Conservation (phyloP, 2,888 invertebrate species). For the Stictocephala bisonia region DNA sequence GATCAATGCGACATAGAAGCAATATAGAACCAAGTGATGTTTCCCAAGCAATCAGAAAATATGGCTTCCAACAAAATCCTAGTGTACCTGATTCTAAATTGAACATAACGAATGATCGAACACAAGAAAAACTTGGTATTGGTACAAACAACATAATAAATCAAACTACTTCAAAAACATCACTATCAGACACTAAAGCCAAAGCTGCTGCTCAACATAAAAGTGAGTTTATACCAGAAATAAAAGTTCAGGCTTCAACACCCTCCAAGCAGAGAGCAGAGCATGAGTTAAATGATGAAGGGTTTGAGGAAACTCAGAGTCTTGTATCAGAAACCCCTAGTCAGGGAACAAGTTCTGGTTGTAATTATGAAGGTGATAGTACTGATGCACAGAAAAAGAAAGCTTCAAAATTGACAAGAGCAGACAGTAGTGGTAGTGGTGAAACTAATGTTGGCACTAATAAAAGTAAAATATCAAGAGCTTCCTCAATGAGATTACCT, state of each 20-base stretch:
- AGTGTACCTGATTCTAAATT: background rate
- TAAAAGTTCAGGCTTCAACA: slow-evolving; percentile 67
- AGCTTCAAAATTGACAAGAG: slow-evolving; percentile 58
- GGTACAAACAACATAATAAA: slow-evolving; percentile 10
- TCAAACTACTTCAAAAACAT: background rate
- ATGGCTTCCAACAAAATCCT: slow-evolving; percentile 43
- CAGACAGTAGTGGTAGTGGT: slow-evolving; percentile 67
- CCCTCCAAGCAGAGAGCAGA: slow-evolving; percentile 66
- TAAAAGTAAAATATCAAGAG: slow-evolving; percentile 60
- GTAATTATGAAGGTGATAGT: slow-evolving; percentile 73
- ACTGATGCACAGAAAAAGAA: slow-evolving; percentile 67
- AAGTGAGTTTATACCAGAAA: slow-evolving; percentile 64
- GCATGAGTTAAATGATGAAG: slow-evolving; percentile 86
- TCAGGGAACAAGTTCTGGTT: slow-evolving; percentile 84
- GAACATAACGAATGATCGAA: background rate
- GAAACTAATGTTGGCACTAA: slow-evolving; percentile 63
- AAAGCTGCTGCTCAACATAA: slow-evolving; percentile 48
- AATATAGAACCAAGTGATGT: slow-evolving; percentile 67
- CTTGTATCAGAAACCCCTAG: slow-evolving; percentile 88
- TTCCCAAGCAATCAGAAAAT: slow-evolving; percentile 56
- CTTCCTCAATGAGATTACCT: slow-evolving; percentile 55
- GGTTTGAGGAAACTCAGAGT: slow-evolving; percentile 91
- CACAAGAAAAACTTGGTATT: background rate
- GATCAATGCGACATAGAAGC: slow-evolving; percentile 61
- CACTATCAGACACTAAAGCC: background rate